Percentiles rank a stretch among this genome's conserved stretches.
These are phyloP conservation scores for Physella acuta DNA, from an alignment of 1,140 invertebrate genomes.

Conservation along the genomic window DNA sequence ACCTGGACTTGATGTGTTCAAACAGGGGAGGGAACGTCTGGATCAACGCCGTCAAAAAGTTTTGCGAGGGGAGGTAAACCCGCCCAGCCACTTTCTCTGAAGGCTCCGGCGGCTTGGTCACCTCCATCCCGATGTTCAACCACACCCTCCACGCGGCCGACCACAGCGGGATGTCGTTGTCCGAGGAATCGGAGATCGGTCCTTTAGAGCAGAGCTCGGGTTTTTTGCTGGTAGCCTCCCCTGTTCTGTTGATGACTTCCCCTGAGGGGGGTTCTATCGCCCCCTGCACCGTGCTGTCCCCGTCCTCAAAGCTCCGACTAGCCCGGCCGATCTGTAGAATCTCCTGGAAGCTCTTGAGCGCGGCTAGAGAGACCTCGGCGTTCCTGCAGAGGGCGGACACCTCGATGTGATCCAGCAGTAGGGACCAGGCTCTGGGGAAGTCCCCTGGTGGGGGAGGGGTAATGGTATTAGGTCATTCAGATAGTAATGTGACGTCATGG, in stretches of 20 bases:
- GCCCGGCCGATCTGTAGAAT: conserved; percentile 63
- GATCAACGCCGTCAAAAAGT: conserved; percentile 87
- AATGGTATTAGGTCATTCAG: no score
- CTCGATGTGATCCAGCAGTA: conserved; percentile 91
- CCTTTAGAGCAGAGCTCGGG: conserved; percentile 17
- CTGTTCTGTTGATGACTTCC: conserved; percentile 47
- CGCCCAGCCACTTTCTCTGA: conserved; percentile 41
- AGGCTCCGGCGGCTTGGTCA: conserved; percentile 65
- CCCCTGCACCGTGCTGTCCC: conserved; percentile 6
- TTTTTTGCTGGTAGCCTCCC: conserved; percentile 23
- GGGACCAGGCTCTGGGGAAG: conserved; percentile 88
- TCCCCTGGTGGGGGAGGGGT: conserved; percentile 62
- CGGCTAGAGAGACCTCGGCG: conserved; percentile 92
- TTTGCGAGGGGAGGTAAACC: conserved; percentile 83
- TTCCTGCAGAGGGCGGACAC: conserved; percentile 86
- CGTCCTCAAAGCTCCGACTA: conserved; percentile 33
- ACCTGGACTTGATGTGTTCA: conserved; percentile 79
- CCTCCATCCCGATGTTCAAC: conserved; percentile 80
- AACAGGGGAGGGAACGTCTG: conserved; percentile 93
- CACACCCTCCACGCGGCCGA: conserved; percentile 80
- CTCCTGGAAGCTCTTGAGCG: conserved; percentile 93
- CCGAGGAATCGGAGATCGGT: conserved; percentile 30
- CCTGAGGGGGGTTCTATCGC: conserved; percentile 40
- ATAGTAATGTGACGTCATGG: no score
- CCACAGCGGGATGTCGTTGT: conserved; percentile 67